phyloP scores from a whole-genome alignment of 2,888 invertebrate genomes.

The Sabellastarte sp. region DNA sequence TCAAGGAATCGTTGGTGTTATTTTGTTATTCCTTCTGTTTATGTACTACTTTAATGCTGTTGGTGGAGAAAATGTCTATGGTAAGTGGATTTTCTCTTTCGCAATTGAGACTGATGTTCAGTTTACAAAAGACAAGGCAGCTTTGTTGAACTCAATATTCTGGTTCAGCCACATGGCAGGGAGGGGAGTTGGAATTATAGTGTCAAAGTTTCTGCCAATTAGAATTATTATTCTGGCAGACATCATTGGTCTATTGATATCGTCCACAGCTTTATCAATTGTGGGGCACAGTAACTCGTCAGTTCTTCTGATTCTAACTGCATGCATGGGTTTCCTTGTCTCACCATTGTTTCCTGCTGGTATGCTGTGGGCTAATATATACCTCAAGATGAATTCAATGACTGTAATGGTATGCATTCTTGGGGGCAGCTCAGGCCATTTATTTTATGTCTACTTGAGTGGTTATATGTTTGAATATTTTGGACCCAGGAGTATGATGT shows the following conservation, averaged over 20 bases:
- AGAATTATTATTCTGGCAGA: slow-evolving; percentile 31
- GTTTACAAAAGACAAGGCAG: slow-evolving; percentile 32
- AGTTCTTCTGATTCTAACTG: slow-evolving; percentile 34
- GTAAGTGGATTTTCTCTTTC: slow-evolving; percentile 38
- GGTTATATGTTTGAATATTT: slow-evolving; percentile 35
- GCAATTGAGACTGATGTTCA: slow-evolving; percentile 35
- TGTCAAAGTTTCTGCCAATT: slow-evolving; percentile 32
- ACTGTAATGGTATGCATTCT: slow-evolving; percentile 33
- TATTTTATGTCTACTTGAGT: slow-evolving; percentile 33
- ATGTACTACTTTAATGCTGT: slow-evolving; percentile 12
- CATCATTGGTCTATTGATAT: slow-evolving; percentile 24
- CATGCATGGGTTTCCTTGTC: slow-evolving; percentile 32
- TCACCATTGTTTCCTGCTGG: slow-evolving; percentile 37
- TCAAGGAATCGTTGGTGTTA: background rate
- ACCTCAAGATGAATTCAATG: slow-evolving; percentile 37
- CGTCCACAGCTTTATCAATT: slow-evolving; percentile 28
- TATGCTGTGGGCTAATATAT: slow-evolving; percentile 38
- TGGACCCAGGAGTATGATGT: slow-evolving; percentile 32
- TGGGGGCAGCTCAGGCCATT: slow-evolving; percentile 34
- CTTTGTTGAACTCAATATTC: slow-evolving; percentile 36
- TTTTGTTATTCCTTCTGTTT: slow-evolving; percentile 1
- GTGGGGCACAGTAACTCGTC: slow-evolving; percentile 27
- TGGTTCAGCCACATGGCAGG: slow-evolving; percentile 39
- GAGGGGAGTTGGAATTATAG: slow-evolving; percentile 31
- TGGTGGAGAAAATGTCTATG: slow-evolving; percentile 36